Evolutionary conservation across 2,888 invertebrate genomes (phyloP), one percentile per base, ranked within the genome.

Genomic region (Carterocephalus palaemon): DNA sequence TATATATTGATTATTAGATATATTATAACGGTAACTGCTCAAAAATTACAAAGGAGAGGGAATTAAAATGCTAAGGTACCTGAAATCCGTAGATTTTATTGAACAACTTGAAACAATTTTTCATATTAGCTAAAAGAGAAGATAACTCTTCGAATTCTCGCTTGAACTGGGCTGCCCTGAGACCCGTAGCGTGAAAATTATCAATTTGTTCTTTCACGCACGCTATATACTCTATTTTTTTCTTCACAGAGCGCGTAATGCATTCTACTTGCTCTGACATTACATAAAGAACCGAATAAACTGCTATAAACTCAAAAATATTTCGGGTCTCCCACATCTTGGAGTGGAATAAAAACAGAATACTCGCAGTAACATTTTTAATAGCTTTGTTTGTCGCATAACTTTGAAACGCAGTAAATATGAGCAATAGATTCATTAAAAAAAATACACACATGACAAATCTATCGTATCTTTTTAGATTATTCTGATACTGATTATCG

Each of bases 261-360:
- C 46, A 39, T 15, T 46, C 46, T 7, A 46, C 19, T 46, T 46
- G 46, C 10, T 32, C 26, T n/a, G 46, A 46, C 24, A 38, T 38
- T 8, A 46, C 38, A 7, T 2, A 38, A 7, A 46, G 38, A 20
- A 46, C 13, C 20, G 24, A 13, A 26, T 46, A 38, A 8, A 46
- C 8, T 13, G 20, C 17, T 8, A 46, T 5, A 3, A 29, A 26
- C 8, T 46, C 38, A 20, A 12, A 26, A 8, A 38, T 20, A 15
- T 17, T 24, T 7, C 45, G 29, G n/a, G 23, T 37, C 4, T 26
- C 22, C 7, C 19, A 37, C 7, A 31, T 4, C 15, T 8, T 31
- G 1, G 9, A 10, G 13, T 13, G 23, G 4, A 37, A 13, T 31
- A 7, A 4, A 24, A 31, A 37, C n/a, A 31, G 15, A 28, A 28